phyloP scores from a whole-genome alignment of 92 coral and sea anemone species.

The Actinernus sp. region DNA sequence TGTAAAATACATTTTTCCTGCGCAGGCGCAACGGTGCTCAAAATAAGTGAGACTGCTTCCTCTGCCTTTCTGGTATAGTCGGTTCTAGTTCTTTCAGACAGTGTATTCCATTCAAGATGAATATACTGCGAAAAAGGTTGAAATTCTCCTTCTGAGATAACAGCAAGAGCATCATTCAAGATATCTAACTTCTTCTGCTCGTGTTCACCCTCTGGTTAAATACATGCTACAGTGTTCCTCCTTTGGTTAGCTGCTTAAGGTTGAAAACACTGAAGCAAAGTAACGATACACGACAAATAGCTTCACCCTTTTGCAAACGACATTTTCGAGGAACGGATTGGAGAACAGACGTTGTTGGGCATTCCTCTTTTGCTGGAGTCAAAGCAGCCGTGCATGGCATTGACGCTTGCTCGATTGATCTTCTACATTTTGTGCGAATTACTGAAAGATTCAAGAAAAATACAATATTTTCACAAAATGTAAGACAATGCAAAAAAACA shows the following conservation, averaged over 20 bases:
- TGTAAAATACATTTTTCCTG: constrained; percentile 22
- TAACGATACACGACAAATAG: constrained; percentile 45
- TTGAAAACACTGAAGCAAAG: constrained; percentile 49
- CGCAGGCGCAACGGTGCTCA: constrained; percentile 30
- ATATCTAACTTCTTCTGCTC: constrained; percentile 29
- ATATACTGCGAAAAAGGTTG: constrained; percentile 27
- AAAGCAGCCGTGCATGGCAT: too few species aligned
- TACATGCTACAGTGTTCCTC: constrained; percentile 47
- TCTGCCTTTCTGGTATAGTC: constrained; percentile 29
- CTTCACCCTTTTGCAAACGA: too few species aligned
- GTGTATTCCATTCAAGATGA: constrained; percentile 20
- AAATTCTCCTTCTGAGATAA: constrained; percentile 32
- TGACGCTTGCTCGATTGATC: too few species aligned
- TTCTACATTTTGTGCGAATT: too few species aligned
- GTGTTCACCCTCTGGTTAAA: constrained; percentile 52
- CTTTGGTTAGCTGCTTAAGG: constrained; percentile 45
- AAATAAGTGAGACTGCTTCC: constrained; percentile 31
- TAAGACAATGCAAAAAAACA: too few species aligned
- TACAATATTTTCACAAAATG: too few species aligned
- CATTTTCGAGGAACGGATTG: too few species aligned
- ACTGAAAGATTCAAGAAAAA: too few species aligned
- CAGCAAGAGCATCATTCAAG: constrained; percentile 23
- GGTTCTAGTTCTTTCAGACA: constrained; percentile 25
- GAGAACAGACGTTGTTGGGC: too few species aligned
- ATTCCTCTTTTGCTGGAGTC: too few species aligned